A percentile compares a stretch with the other conserved stretches of the same genome.
phyloP scores from a whole-genome alignment of 2,113 vertebrate genomes.

The Hippocampus barbouri region DNA sequence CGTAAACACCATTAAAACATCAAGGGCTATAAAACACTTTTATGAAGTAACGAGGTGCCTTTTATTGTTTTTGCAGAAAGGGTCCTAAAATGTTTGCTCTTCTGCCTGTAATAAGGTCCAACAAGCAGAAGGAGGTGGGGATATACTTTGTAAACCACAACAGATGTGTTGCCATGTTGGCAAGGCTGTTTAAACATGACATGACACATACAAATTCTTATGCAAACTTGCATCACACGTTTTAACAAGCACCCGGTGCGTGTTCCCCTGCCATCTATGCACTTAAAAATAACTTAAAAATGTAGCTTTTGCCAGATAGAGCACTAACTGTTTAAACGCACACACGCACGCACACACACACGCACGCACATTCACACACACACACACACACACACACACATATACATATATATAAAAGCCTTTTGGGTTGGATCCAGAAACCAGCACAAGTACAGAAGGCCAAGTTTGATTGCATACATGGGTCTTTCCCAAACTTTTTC shows the following conservation, averaged over 20 bases:
- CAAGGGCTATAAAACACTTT: slow-evolving; percentile 72
- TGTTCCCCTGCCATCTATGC: not conserved
- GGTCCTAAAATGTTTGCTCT: slow-evolving; percentile 42
- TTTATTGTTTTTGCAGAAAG: slow-evolving; percentile 49
- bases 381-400: too few relatives aligned
- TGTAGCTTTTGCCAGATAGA: not conserved
- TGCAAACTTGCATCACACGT: not conserved
- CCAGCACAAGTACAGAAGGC: too few relatives aligned
- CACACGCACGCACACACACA: too few relatives aligned
- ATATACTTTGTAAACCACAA: not conserved
- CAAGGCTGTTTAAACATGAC: not conserved
- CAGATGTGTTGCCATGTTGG: slow-evolving; percentile 1
- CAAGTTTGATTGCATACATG: too few relatives aligned
- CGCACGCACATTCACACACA: too few relatives aligned
- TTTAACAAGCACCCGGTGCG: not conserved
- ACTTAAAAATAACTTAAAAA: not conserved
- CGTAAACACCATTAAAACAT: slow-evolving; percentile 78
- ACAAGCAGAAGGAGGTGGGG: not conserved
- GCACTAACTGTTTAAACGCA: not conserved
- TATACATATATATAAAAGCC: too few relatives aligned
- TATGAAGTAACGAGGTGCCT: slow-evolving; percentile 74
- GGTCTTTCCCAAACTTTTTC: too few relatives aligned
- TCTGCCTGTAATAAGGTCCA: slow-evolving; percentile 15
- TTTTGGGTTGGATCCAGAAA: too few relatives aligned
- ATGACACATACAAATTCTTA: not conserved